These are phyloP conservation scores for Aphelinus atriplicis DNA, from an alignment of 1,140 invertebrate species.

Conservation along the genomic window DNA sequence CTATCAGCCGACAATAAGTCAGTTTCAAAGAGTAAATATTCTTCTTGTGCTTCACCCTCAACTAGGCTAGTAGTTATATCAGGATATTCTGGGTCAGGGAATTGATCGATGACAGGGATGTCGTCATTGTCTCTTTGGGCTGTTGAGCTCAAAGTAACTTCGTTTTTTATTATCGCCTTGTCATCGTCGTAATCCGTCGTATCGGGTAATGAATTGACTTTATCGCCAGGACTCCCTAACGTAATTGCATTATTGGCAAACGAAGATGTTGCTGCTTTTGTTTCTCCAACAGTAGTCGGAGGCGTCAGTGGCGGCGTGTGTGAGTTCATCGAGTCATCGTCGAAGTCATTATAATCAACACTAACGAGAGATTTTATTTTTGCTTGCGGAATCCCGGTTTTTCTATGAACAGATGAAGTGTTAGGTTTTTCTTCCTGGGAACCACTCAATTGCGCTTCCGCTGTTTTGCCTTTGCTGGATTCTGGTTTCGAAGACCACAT, in stretches of 20 bases:
- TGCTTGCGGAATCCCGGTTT: slow-evolving; percentile 61
- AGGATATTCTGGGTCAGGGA: slow-evolving; percentile 67
- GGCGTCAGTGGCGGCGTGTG: slow-evolving; percentile 70
- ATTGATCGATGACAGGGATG: slow-evolving; percentile 71
- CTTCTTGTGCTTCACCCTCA: slow-evolving; percentile 69
- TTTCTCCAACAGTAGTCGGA: slow-evolving; percentile 55
- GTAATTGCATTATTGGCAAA: slow-evolving; percentile 49
- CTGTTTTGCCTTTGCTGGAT: slow-evolving; percentile 60
- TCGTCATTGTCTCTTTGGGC: slow-evolving; percentile 69
- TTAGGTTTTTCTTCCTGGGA: slow-evolving; percentile 63
- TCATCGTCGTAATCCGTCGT: slow-evolving; percentile 72
- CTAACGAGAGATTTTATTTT: slow-evolving; percentile 71
- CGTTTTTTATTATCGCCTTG: slow-evolving; percentile 69
- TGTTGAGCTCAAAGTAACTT: slow-evolving; percentile 70
- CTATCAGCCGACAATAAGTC: slow-evolving; percentile 70
- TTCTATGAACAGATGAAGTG: slow-evolving; percentile 64
- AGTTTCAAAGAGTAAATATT: slow-evolving; percentile 72
- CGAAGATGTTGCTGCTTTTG: slow-evolving; percentile 48
- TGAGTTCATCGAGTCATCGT: slow-evolving; percentile 66
- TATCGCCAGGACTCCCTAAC: slow-evolving; percentile 55
- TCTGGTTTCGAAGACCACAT: slow-evolving; percentile 71
- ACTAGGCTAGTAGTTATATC: slow-evolving; percentile 67
- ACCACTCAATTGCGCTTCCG: slow-evolving; percentile 56
- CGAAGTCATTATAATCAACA: slow-evolving; percentile 73
- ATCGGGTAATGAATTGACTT: slow-evolving; percentile 61